Percentiles rank a stretch among this genome's conserved stretches.
Conservation (phyloP, 2,888 invertebrate species). For the Cordilura impudica region DNA sequence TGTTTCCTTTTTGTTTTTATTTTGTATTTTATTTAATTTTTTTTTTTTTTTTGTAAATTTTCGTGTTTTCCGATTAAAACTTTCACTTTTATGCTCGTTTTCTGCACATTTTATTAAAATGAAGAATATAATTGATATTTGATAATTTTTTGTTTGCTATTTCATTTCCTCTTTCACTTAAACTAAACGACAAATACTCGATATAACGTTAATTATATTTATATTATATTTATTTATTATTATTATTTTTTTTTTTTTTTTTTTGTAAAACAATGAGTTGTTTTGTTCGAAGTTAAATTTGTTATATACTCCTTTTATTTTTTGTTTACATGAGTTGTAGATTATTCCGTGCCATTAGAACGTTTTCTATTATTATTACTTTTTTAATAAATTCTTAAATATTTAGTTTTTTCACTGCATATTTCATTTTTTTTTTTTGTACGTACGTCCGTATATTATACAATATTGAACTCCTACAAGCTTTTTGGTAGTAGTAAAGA, state of each 20-base stretch:
- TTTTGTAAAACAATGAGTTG: neutral
- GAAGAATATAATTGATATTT: neutral
- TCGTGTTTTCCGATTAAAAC: constrained; percentile 12
- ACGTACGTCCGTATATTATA: constrained; percentile 61
- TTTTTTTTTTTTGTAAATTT: constrained; percentile 21
- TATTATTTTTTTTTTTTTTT: neutral
- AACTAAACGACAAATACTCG: neutral
- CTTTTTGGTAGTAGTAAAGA: constrained; percentile 60
- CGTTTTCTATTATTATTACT: neutral
- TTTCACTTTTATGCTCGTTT: neutral
- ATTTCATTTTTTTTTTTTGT: neutral
- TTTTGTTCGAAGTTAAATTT: neutral
- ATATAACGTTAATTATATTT: neutral
- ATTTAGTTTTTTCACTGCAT: constrained; percentile 28
- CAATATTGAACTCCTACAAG: constrained; percentile 69
- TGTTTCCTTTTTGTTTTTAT: constrained; percentile 3
- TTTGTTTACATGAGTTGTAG: constrained; percentile 12
- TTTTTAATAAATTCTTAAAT: constrained; percentile 23
- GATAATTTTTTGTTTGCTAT: neutral
- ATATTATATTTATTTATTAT: neutral
- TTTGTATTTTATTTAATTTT: neutral
- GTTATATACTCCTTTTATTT: neutral
- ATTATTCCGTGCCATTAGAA: constrained; percentile 19
- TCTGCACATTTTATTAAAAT: neutral
- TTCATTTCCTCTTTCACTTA: constrained; percentile 6